These are phyloP conservation scores for Nephrocerus scutellatus DNA, from an alignment of 2,888 invertebrate species.

Conservation along the genomic window DNA sequence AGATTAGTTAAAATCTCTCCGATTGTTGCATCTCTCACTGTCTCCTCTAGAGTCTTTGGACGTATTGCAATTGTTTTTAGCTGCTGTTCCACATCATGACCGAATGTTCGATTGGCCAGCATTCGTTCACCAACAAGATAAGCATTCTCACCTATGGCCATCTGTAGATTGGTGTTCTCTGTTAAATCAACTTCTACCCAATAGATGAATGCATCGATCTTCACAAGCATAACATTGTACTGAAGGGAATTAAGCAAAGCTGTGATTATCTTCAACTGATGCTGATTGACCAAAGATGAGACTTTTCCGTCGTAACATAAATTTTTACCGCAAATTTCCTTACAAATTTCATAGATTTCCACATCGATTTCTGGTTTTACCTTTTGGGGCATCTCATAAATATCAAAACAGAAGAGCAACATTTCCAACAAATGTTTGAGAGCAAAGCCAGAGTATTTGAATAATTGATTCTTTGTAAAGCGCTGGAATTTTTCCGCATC, in stretches of 20 bases:
- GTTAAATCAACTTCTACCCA: constrained; percentile 37
- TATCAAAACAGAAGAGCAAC: constrained; percentile 29
- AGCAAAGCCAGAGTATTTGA: constrained; percentile 32
- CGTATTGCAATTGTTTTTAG: constrained; percentile 31
- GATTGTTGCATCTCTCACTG: constrained; percentile 29
- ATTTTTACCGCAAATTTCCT: constrained; percentile 19
- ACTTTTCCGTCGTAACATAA: constrained; percentile 1
- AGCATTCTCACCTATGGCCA: constrained; percentile 30
- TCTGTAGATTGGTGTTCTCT: constrained; percentile 30
- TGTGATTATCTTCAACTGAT: constrained; percentile 30
- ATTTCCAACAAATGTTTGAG: constrained; percentile 32
- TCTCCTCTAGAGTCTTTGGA: constrained; percentile 31
- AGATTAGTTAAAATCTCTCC: constrained; percentile 33
- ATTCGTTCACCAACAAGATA: constrained; percentile 31
- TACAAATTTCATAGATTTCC: constrained; percentile 29
- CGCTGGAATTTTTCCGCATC: constrained; percentile 31
- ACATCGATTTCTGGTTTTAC: constrained; percentile 22
- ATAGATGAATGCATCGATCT: constrained; percentile 34
- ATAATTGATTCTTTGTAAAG: constrained; percentile 28
- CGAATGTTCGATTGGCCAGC: constrained; percentile 25
- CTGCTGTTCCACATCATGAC: constrained; percentile 32
- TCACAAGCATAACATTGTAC: constrained; percentile 33
- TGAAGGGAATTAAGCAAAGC: constrained; percentile 34
- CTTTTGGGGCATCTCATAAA: constrained; percentile 24
- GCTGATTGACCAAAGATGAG: constrained; percentile 21